Percentiles rank a stretch among this genome's conserved stretches.
phyloP scores from a whole-genome alignment of 2,797 vertebrate genomes.

The Antennarius maculatus region DNA sequence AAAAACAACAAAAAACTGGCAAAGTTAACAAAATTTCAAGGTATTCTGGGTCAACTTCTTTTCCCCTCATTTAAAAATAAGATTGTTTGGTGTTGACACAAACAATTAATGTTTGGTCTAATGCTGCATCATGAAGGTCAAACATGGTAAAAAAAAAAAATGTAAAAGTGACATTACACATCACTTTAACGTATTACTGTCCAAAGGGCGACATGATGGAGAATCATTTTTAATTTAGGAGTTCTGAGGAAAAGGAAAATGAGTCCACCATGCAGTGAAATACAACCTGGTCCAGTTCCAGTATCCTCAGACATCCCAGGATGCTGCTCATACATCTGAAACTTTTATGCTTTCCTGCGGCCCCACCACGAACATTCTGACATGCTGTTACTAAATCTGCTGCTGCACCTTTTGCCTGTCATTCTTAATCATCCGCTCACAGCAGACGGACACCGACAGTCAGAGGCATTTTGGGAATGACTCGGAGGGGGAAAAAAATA shows the following conservation, averaged over 20 bases:
- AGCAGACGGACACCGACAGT: slow-evolving; percentile 19
- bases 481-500: background rate
- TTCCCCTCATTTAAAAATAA: too few species aligned
- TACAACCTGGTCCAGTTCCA: background rate
- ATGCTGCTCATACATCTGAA: slow-evolving; percentile 28
- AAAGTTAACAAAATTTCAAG: too few species aligned
- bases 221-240: slow-evolving; percentile 15
- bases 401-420: slow-evolving; percentile 32
- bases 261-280: background rate
- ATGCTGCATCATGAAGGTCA: background rate
- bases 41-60: too few species aligned
- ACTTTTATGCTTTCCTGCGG: slow-evolving; percentile 30
- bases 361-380: background rate
- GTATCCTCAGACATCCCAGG: background rate
- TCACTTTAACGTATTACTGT: background rate
- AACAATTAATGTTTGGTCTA: background rate
- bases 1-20: too few species aligned
- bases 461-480: slow-evolving; percentile 27
- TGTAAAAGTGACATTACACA: too few species aligned
- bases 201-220: background rate
- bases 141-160: background rate
- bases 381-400: slow-evolving; percentile 41
- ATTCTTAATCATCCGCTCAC: slow-evolving; percentile 13
- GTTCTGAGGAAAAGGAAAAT: slow-evolving; percentile 14
- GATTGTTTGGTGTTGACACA: too few species aligned